A percentile compares a stretch with the other conserved stretches of the same genome.
phyloP scores from a whole-genome alignment of 2,797 vertebrate species.

The Macrochelys suwanniensis region DNA sequence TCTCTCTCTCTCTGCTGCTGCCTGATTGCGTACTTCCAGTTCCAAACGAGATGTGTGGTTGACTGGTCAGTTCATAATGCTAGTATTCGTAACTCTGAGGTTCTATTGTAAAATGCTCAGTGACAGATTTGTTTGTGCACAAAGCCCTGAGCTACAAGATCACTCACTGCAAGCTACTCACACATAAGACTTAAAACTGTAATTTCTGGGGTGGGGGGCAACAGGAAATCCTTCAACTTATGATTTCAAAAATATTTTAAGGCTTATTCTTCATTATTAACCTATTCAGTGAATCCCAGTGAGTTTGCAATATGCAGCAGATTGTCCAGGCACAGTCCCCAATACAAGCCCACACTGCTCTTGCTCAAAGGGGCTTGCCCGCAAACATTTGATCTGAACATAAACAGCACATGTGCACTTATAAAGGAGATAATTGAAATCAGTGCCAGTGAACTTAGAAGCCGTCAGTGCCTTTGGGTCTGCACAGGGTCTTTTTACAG shows the following conservation, averaged over 20 bases:
- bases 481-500: neutral
- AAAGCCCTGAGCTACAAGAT: neutral
- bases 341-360: neutral
- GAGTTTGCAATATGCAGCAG: neutral
- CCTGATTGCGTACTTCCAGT: too few relatives aligned
- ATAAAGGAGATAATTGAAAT: neutral
- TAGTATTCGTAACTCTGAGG: too few relatives aligned
- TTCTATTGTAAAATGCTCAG: neutral
- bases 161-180: neutral
- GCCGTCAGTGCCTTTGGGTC: neutral
- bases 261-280: neutral
- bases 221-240: neutral
- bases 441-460: neutral
- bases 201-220: neutral
- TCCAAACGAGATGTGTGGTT: too few relatives aligned
- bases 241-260: neutral
- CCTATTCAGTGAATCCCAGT: neutral
- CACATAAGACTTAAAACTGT: rapidly evolving
- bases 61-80: too few relatives aligned
- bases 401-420: neutral
- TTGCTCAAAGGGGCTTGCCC: neutral
- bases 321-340: neutral
- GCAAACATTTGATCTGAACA: neutral
- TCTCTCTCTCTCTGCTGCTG: too few relatives aligned
- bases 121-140: neutral